Percentiles rank a stretch among this genome's conserved stretches.
These are phyloP conservation scores for Heterodera carotae DNA, from an alignment of 1,140 invertebrate species.

Conservation along the genomic window DNA sequence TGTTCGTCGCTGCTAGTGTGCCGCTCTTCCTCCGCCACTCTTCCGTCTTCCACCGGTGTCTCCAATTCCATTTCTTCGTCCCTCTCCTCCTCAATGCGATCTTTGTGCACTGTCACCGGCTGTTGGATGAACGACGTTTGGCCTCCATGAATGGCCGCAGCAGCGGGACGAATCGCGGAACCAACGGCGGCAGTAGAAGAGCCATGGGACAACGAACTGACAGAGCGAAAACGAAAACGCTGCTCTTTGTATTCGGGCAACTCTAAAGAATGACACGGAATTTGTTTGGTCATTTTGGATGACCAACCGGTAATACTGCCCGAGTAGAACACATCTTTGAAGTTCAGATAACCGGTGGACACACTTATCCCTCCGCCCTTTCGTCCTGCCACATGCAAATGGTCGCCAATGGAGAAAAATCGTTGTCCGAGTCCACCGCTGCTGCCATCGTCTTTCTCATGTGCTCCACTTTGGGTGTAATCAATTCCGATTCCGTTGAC, in stretches of 20 bases:
- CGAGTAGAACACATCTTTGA: constrained; percentile 83
- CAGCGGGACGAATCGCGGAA: neutral
- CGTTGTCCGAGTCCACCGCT: constrained; percentile 40
- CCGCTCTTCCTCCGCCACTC: neutral
- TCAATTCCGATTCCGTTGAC: neutral
- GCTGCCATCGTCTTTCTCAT: neutral
- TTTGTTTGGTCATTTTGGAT: neutral
- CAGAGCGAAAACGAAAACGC: constrained; percentile 39
- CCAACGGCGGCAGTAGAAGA: constrained; percentile 3
- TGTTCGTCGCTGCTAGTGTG: neutral
- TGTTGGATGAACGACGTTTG: neutral
- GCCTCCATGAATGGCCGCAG: constrained; percentile 8
- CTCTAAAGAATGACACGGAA: constrained; percentile 65
- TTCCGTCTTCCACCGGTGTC: neutral
- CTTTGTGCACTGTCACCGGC: constrained; percentile 17
- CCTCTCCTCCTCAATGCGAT: constrained; percentile 31
- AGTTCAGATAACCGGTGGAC: constrained; percentile 76
- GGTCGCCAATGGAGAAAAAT: constrained; percentile 58
- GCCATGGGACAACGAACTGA: constrained; percentile 44
- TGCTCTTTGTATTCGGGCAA: constrained; percentile 69
- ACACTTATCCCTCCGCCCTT: constrained; percentile 66
- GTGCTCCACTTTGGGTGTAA: neutral
- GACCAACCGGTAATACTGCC: constrained; percentile 73
- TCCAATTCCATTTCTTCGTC: constrained; percentile 27
- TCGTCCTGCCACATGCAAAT: constrained; percentile 23